Percentiles rank a stretch among this genome's conserved stretches.
phyloP scores from a whole-genome alignment of 2,113 vertebrate species.

The Danionella cerebrum region DNA sequence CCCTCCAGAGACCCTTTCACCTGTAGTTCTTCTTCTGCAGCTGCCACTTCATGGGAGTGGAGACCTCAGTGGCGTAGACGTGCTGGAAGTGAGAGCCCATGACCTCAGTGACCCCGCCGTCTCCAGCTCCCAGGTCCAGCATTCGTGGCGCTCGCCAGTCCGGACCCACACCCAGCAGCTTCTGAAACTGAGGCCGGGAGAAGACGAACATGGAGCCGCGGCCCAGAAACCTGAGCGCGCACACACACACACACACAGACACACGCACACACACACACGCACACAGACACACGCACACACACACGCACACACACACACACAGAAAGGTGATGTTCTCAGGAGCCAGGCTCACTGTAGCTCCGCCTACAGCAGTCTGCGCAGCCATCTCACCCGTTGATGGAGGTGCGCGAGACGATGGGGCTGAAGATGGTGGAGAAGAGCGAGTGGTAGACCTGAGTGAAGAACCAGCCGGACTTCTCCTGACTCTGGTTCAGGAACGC shows the following conservation, averaged over 20 bases:
- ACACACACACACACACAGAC: neutral
- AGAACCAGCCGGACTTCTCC: constrained; percentile 95
- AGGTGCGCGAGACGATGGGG: constrained; percentile 91
- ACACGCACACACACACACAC: neutral
- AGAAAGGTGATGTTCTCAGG: too few species aligned
- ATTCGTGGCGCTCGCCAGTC: constrained; percentile 85
- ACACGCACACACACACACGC: neutral
- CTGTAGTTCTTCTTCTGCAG: constrained; percentile 91
- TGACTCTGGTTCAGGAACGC: constrained; percentile 83
- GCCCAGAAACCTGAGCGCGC: constrained; percentile 82
- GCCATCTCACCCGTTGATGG: constrained; percentile 87
- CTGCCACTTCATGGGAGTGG: constrained; percentile 93
- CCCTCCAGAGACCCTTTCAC: constrained; percentile 47
- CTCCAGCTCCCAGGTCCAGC: constrained; percentile 92
- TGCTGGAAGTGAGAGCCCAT: constrained; percentile 90
- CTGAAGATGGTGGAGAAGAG: constrained; percentile 87
- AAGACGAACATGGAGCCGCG: constrained; percentile 98
- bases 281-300: constrained; percentile 8
- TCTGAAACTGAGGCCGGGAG: constrained; percentile 85
- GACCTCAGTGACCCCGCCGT: constrained; percentile 89
- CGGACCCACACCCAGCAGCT: constrained; percentile 75
- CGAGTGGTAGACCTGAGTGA: constrained; percentile 94
- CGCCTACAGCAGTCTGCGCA: too few species aligned
- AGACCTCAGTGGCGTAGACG: constrained; percentile 90
- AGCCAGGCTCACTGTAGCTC: too few species aligned